These are phyloP conservation scores for Gnatocerus cornutus DNA, from an alignment of 2,888 invertebrate species.

Conservation along the genomic window DNA sequence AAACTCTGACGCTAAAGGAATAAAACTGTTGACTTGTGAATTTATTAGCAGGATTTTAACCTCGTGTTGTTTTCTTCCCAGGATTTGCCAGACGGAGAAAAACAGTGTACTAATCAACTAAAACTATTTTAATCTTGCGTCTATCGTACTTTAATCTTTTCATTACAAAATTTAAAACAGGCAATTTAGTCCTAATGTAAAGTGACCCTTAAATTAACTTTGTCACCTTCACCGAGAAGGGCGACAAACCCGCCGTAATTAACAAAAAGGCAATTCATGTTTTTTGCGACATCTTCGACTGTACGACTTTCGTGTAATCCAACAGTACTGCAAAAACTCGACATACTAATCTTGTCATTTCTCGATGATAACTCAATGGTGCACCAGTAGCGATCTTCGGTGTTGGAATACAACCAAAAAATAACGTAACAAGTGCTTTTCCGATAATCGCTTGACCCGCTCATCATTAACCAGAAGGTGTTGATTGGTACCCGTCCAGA, in stretches of 20 bases:
- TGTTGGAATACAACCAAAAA: slow-evolving; percentile 67
- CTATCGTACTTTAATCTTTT: neutral
- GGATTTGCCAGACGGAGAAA: too few species aligned
- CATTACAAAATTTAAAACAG: neutral
- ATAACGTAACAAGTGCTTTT: slow-evolving; percentile 59
- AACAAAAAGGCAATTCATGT: slow-evolving; percentile 30
- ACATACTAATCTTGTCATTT: slow-evolving; percentile 61
- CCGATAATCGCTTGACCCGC: slow-evolving; percentile 60
- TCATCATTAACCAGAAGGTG: slow-evolving; percentile 68
- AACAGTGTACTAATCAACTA: too few species aligned
- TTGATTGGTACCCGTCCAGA: slow-evolving; percentile 61
- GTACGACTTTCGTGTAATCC: slow-evolving; percentile 47
- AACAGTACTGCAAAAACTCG: slow-evolving; percentile 63
- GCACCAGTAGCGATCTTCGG: slow-evolving; percentile 61
- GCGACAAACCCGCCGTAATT: slow-evolving; percentile 17
- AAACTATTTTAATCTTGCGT: too few species aligned
- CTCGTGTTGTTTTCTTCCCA: too few species aligned
- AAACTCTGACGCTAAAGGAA: too few species aligned
- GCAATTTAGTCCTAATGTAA: slow-evolving; percentile 31
- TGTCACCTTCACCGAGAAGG: slow-evolving; percentile 23
- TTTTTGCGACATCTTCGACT: slow-evolving; percentile 22
- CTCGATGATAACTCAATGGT: slow-evolving; percentile 66
- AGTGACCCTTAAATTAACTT: slow-evolving; percentile 26
- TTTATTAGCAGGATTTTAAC: too few species aligned
- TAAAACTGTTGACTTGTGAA: too few species aligned